phyloP scores from a whole-genome alignment of 2,113 vertebrate species.

The Lepidothrix coronata region DNA sequence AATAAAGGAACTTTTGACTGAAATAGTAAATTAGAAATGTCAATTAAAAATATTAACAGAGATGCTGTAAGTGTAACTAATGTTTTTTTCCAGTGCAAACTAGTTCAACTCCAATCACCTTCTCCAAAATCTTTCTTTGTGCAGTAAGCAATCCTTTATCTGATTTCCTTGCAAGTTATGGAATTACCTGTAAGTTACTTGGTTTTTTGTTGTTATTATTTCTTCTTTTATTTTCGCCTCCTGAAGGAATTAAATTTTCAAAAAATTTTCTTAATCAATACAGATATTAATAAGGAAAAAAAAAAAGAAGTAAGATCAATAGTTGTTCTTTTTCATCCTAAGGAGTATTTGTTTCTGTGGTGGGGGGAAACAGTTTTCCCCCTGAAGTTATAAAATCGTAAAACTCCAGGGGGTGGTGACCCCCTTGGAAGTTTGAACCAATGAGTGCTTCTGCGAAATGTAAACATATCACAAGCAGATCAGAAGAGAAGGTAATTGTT shows the following conservation, averaged over 20 bases:
- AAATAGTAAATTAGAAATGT: background rate
- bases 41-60: background rate
- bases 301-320: background rate
- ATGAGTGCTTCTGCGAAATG: too few relatives aligned
- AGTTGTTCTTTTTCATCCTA: background rate
- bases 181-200: background rate
- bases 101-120: background rate
- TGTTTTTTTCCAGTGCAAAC: background rate
- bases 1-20: background rate
- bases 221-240: background rate
- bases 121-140: background rate
- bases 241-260: background rate
- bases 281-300: background rate
- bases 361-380: too few relatives aligned
- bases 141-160: background rate
- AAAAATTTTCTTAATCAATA: background rate
- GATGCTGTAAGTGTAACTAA: background rate
- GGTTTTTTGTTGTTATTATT: accelerated
- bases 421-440: too few relatives aligned
- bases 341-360: background rate
- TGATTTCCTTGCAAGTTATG: background rate
- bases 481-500: too few relatives aligned
- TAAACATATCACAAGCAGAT: too few relatives aligned
- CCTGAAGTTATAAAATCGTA: too few relatives aligned
- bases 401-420: too few relatives aligned